Base-by-base conservation (phyloP, 2,797 vertebrate species). In the Epinephelus malabaricus region DNA sequence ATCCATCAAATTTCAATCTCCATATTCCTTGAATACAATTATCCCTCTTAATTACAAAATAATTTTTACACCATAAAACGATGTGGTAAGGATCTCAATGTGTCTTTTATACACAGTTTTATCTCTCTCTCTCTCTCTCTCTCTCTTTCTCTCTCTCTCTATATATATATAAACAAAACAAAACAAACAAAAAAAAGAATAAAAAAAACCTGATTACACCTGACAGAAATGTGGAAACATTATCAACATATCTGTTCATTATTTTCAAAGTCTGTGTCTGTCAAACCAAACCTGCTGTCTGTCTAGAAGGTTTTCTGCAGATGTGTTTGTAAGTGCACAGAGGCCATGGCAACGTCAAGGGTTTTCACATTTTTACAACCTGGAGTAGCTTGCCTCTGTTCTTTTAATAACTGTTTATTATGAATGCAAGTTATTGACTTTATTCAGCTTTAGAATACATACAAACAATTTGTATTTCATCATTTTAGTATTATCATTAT, bases 21-120 rank as follows among this genome's bases (percentile, higher is more conserved):
- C 56, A 92, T 92, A 94, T 92, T 93, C 88, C 63, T 83, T 92
- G 83, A 92, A 93, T 91, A 92, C 81, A 91, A 89, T 90, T 70
- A 88, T 47, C 18, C 2, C 30, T 73, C n/a, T 87, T 2, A 80
- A 90, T 92, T 82, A 83, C 13, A 86, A 87, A 89, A 88, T 85
- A 7, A 54, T 55, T 67, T 64, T 58, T 78, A 91, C 92, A 94
- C 79, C 88, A 86, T 91, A 91, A 92, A 94, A 92, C 56, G 78
- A 90, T 94, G 91, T 75, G 49, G 72, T 81, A 40, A 78, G 18
- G 19, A 79, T 60, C 7, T 85, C 21, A 65, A 3, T 49, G 53
- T 75, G 49, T 81, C 12, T 55, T 74, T 73, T 64, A 68, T 70
- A 84, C 70, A 88, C 84, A 77, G 64, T 77, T 21, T 47, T 46